phyloP scores from a whole-genome alignment of 1,140 invertebrate genomes.

The Cheumatopsyche charites region DNA sequence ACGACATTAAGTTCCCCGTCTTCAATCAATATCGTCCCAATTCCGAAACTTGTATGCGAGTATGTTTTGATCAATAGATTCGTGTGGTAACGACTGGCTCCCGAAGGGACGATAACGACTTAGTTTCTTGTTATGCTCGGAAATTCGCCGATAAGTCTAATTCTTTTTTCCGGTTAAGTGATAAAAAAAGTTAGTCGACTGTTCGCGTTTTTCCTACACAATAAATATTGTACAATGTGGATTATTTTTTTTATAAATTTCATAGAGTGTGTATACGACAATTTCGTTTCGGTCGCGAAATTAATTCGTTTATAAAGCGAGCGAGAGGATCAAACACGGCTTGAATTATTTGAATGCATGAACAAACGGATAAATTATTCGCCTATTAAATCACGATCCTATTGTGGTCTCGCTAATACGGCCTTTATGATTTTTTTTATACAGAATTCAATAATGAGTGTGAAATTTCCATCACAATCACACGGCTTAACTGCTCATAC shows the following conservation, averaged over 20 bases:
- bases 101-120: too few relatives aligned
- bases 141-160: too few relatives aligned
- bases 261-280: neutral
- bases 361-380: conserved; percentile 23
- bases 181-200: neutral
- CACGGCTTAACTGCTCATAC: too few relatives aligned
- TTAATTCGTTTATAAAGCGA: conserved; percentile 25
- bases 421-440: neutral
- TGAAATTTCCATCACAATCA: too few relatives aligned
- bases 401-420: conserved; percentile 3
- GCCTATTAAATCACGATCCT: conserved; percentile 21
- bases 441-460: too few relatives aligned
- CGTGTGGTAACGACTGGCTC: neutral
- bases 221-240: too few relatives aligned
- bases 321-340: conserved; percentile 12
- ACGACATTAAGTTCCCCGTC: conserved; percentile 17
- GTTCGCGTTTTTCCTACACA: neutral
- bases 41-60: neutral
- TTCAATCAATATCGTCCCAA: conserved; percentile 20
- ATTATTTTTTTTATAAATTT: neutral
- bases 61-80: conserved; percentile 17
- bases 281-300: conserved; percentile 17
- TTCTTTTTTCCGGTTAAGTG: too few relatives aligned
- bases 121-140: too few relatives aligned
- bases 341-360: conserved; percentile 25